Evolutionary conservation across 2,113 vertebrate genomes (phyloP).

Genomic region (Oryzias melastigma): DNA sequence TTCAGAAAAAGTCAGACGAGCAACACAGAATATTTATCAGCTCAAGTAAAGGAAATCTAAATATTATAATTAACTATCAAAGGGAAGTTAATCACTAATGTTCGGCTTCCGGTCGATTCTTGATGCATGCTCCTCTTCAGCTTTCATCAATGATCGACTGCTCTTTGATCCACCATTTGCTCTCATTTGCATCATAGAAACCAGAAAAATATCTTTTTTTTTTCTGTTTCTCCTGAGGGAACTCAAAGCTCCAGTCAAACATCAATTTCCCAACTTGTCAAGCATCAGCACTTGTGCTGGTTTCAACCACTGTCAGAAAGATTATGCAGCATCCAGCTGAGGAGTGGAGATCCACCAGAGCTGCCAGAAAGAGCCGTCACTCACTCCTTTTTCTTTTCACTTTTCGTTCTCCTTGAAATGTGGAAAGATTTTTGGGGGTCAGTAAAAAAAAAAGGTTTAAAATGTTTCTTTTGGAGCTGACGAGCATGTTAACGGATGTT

Average conservation of each 20-base stretch:
- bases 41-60: too few relatives aligned
- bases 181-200: background rate
- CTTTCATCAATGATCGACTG: too few relatives aligned
- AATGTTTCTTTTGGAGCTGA: constrained; percentile 56
- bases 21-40: too few relatives aligned
- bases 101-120: too few relatives aligned
- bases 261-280: constrained; percentile 8
- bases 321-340: constrained; percentile 26
- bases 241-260: constrained; percentile 9
- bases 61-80: too few relatives aligned
- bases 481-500: constrained; percentile 40
- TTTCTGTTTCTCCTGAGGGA: constrained; percentile 9
- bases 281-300: constrained; percentile 25
- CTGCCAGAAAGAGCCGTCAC: constrained; percentile 15
- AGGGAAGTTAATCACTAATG: too few relatives aligned
- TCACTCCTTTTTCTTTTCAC: background rate
- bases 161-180: background rate
- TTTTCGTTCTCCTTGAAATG: constrained; percentile 8
- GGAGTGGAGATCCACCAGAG: background rate
- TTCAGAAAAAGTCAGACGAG: too few relatives aligned
- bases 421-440: constrained; percentile 26
- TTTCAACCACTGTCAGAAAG: constrained; percentile 15
- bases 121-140: too few relatives aligned
- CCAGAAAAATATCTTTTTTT: background rate
- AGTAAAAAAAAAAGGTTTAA: constrained; percentile 10